phyloP scores from a whole-genome alignment of 2,888 invertebrate species.

The Sipha maydis region DNA sequence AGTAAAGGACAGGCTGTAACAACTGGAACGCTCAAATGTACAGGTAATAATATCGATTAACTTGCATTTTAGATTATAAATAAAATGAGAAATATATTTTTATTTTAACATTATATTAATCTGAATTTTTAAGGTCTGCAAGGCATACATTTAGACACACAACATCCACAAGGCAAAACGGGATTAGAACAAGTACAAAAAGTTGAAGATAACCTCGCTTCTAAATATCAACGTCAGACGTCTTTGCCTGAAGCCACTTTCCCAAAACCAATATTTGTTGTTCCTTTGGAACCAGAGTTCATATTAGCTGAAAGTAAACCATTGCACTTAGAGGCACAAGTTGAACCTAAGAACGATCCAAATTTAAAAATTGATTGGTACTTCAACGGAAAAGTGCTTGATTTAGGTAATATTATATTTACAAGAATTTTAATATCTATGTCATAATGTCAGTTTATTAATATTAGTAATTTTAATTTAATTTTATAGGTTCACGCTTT shows the following conservation, averaged over 20 bases:
- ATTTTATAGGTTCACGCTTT: conserved; percentile 76
- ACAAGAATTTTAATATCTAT: neutral
- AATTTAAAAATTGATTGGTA: conserved; percentile 93
- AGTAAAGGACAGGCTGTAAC: conserved; percentile 90
- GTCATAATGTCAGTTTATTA: neutral
- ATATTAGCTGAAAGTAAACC: conserved; percentile 83
- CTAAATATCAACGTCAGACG: conserved; percentile 77
- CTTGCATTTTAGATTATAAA: neutral
- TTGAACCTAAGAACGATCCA: conserved; percentile 93
- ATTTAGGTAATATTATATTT: conserved; percentile 72
- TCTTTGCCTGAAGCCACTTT: conserved; percentile 80
- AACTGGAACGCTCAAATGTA: conserved; percentile 87
- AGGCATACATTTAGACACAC: conserved; percentile 86
- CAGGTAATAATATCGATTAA: conserved; percentile 71
- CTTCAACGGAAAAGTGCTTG: conserved; percentile 88
- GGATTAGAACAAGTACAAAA: conserved; percentile 90
- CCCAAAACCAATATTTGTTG: conserved; percentile 87
- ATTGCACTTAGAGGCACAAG: conserved; percentile 91
- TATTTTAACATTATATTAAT: neutral
- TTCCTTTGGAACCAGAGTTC: conserved; percentile 83
- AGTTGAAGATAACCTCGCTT: conserved; percentile 83
- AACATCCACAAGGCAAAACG: conserved; percentile 92
- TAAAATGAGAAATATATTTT: neutral
- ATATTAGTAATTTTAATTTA: neutral
- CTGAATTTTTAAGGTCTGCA: conserved; percentile 65